phyloP scores from a whole-genome alignment of 1,140 invertebrate genomes.

The Cyclargus thomasi region DNA sequence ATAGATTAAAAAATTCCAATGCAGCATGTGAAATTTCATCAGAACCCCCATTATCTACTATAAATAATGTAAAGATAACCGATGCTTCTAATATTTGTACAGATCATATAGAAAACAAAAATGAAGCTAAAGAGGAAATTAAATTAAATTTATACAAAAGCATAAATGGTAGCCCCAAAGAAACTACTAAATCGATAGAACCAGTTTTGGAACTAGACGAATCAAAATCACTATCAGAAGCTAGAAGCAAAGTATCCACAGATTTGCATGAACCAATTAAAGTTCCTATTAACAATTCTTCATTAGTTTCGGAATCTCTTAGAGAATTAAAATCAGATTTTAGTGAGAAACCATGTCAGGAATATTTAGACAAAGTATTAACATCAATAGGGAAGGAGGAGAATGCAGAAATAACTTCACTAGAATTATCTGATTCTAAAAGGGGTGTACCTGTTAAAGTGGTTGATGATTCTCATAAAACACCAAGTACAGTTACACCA shows the following conservation, averaged over 20 bases:
- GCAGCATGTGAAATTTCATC: constrained; percentile 46
- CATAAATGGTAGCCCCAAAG: neutral
- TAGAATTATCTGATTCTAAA: neutral
- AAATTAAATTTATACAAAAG: neutral
- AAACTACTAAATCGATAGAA: neutral
- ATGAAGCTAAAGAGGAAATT: neutral
- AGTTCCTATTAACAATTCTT: neutral
- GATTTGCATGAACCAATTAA: neutral
- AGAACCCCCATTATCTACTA: constrained; percentile 54
- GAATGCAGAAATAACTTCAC: neutral
- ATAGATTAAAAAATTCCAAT: constrained; percentile 23
- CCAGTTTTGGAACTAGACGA: neutral
- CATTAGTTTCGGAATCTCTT: constrained; percentile 8
- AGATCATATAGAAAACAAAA: constrained; percentile 13
- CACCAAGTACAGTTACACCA: neutral
- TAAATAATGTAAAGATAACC: constrained; percentile 36
- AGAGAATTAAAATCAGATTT: neutral
- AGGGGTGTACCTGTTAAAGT: neutral
- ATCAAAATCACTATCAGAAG: neutral
- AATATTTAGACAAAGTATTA: neutral
- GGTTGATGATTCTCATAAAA: too few species aligned
- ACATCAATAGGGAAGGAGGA: neutral
- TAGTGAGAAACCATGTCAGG: neutral
- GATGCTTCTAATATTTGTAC: neutral
- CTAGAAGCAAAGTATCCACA: neutral